Base-by-base conservation (phyloP, 2,113 vertebrate species). In the Nerophis ophidion region DNA sequence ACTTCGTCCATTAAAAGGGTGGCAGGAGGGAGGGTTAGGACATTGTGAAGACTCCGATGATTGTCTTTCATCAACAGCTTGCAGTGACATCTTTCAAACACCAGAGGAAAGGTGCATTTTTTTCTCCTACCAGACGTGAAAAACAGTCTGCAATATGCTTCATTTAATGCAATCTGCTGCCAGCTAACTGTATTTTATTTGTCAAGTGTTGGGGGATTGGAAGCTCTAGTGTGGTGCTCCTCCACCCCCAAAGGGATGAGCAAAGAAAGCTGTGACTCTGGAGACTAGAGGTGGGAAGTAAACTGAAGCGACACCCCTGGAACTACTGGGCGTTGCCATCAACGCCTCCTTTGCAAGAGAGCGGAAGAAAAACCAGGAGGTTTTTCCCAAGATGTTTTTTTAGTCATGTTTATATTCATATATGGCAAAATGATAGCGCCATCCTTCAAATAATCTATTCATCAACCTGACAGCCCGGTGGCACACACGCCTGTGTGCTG, bases 1-100 rank as follows among this genome's bases (percentile, higher is more conserved):
- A 89, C 83, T 84, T 57, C 88, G 88, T 87, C 78, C 91, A 91
- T 95, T 93, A 93, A 92, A 91, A 88, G 8, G 35, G 86, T 85
- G 89, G 89, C 88, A 88, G 88, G 87, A 89, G 88, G 55, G 57
- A 42, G 45, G 61, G 47, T 48, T 12, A 8, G 47, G 15, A 2
- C 58, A 34, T 51, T 16, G 51, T 61, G 67, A 14, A 58, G 12
- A 4, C 56, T 38, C 65, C 68, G 50, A 63, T 65, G 68, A 61
- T 71, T 44, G 63, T 61, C 61, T 76, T 84, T 84, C 68, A 82
- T 84, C 82, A 77, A 73, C 65, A 80, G 65, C 70, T 56, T 59
- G 62, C 61, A 46, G 55, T 72, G 81, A 79, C 80, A 79, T 65
- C 45, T 76, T 68, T 61, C 75, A 83, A 75, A 83, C 63, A 57